Evolutionary conservation across 1,140 invertebrate genomes (phyloP).

Genomic region (Schlechtendalia chinensis): DNA sequence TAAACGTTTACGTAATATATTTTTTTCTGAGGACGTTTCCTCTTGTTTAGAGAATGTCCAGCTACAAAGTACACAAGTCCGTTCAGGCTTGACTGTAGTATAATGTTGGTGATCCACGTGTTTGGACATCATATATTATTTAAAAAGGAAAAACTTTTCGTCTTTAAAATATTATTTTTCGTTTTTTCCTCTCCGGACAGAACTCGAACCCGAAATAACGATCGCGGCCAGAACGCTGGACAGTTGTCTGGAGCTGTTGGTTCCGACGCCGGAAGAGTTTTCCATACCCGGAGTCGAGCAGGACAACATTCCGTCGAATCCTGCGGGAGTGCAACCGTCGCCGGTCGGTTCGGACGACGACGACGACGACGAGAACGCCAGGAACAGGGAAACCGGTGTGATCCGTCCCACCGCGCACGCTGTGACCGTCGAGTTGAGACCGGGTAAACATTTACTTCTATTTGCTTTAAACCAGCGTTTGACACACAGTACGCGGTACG

Average conservation of each 20-base stretch:
- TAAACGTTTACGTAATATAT: too few relatives aligned
- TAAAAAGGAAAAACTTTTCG: not conserved
- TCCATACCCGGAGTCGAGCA: conserved; percentile 51
- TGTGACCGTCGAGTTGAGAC: not conserved
- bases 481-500: too few relatives aligned
- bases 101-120: too few relatives aligned
- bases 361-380: not conserved
- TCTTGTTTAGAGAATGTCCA: too few relatives aligned
- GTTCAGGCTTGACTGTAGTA: too few relatives aligned
- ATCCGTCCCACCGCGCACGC: not conserved
- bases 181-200: conserved; percentile 35
- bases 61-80: too few relatives aligned
- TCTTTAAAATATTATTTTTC: too few relatives aligned
- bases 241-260: conserved; percentile 54
- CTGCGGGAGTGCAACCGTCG: not conserved
- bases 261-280: conserved; percentile 55
- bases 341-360: too few relatives aligned
- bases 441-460: too few relatives aligned
- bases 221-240: conserved; percentile 53
- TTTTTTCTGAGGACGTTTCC: too few relatives aligned
- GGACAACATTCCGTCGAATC: not conserved
- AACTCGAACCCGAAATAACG: conserved; percentile 54
- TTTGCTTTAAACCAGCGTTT: too few relatives aligned
- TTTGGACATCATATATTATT: too few relatives aligned
- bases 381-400: not conserved